Evolutionary conservation across 2,797 vertebrate species (phyloP).

Genomic region (Crypturellus tataupa): DNA sequence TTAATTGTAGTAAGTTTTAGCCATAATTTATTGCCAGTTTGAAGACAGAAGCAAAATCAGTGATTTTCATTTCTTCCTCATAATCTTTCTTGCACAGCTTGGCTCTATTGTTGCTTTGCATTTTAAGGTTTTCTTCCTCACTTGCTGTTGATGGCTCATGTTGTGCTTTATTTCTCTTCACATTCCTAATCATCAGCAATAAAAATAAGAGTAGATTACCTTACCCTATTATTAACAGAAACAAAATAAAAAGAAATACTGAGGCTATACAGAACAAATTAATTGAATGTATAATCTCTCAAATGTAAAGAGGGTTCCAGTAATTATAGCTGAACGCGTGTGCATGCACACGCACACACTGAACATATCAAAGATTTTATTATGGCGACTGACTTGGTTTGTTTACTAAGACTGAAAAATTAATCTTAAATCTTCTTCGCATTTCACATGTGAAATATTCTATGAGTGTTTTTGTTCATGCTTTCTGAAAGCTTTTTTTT

Average conservation of each 20-base stretch:
- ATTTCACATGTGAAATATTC: neutral
- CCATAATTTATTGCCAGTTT: neutral
- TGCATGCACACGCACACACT: neutral
- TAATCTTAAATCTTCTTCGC: neutral
- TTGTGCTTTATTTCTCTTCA: conserved; percentile 17
- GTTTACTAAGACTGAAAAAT: neutral
- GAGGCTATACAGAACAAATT: neutral
- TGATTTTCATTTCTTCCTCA: neutral
- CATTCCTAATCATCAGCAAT: neutral
- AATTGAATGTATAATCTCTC: neutral
- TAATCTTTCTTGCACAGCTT: neutral
- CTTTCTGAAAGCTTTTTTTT: neutral
- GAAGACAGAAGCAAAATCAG: neutral
- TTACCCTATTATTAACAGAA: conserved; percentile 7
- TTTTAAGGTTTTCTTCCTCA: neutral
- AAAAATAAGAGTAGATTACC: neutral
- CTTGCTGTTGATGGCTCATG: neutral
- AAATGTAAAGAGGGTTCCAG: neutral
- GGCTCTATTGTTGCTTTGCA: neutral
- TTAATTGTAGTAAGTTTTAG: neutral
- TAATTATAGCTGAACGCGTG: neutral
- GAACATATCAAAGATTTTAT: conserved; percentile 7
- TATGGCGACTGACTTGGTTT: neutral
- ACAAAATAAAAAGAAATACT: neutral
- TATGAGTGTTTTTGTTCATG: neutral